phyloP scores from a whole-genome alignment of 2,797 vertebrate species.

The Gallirallus australis region DNA sequence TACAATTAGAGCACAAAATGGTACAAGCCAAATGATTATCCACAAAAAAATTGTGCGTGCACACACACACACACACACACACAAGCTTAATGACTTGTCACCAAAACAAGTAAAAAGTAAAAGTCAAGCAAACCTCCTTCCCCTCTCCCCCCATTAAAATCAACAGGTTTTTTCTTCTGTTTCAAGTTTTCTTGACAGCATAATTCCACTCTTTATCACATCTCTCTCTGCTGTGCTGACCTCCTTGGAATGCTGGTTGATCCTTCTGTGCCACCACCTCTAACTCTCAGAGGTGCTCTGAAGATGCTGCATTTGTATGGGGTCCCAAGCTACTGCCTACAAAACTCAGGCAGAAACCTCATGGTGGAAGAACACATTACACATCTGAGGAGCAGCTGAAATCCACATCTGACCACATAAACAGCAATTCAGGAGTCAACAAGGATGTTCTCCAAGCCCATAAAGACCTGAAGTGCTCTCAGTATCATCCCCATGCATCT shows the following conservation, averaged over 20 bases:
- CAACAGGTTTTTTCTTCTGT: background rate
- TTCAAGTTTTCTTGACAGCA: background rate
- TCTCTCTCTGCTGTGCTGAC: background rate
- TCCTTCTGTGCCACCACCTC: background rate
- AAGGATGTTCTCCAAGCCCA: background rate
- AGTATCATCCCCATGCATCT: background rate
- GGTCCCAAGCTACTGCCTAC: background rate
- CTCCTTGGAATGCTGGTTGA: background rate
- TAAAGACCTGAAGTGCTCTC: background rate
- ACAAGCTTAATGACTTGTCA: slow-evolving; percentile 27
- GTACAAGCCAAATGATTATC: slow-evolving; percentile 51
- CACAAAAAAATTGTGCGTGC: slow-evolving; percentile 30
- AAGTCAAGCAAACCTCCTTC: background rate
- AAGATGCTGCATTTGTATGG: background rate
- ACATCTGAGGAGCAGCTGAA: background rate
- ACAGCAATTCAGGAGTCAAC: background rate
- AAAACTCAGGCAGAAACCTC: background rate
- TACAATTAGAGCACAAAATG: slow-evolving; percentile 52
- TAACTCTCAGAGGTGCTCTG: background rate
- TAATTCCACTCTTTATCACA: background rate
- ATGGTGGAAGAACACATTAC: background rate
- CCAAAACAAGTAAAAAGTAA: background rate
- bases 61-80: background rate
- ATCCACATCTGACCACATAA: background rate
- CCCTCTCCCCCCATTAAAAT: background rate